Conservation (phyloP, 2,888 invertebrate genomes). For the Ormyrus nitidulus region DNA sequence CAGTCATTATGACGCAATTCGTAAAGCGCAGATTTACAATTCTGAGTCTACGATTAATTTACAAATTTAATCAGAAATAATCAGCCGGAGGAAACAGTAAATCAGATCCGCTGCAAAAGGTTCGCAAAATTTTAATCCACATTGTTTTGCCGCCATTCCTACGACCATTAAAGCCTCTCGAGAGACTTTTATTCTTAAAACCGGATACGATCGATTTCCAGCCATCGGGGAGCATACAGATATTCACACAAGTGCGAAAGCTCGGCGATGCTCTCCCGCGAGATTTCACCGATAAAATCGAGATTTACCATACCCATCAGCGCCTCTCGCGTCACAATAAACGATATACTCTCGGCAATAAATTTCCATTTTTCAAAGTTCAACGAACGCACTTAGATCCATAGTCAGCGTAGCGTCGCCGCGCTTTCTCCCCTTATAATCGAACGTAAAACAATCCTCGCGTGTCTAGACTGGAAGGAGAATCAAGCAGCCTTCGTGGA, state of each 20-base stretch:
- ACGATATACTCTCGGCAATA: neutral
- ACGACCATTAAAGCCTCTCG: too few relatives aligned
- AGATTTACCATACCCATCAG: neutral
- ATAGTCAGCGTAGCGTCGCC: neutral
- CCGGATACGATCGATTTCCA: neutral
- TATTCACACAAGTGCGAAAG: slow-evolving; percentile 11
- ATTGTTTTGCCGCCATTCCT: too few relatives aligned
- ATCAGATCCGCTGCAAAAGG: too few relatives aligned
- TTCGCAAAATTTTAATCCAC: too few relatives aligned
- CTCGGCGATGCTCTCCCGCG: neutral
- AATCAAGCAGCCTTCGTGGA: slow-evolving; percentile 20
- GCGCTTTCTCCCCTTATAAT: slow-evolving; percentile 52
- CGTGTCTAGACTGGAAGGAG: slow-evolving; percentile 17
- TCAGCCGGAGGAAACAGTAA: too few relatives aligned
- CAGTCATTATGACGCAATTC: too few relatives aligned
- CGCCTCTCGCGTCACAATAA: neutral
- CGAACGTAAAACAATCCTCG: slow-evolving; percentile 41
- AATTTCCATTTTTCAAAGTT: slow-evolving; percentile 43
- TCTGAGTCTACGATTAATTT: too few relatives aligned
- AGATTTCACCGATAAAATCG: slow-evolving; percentile 21
- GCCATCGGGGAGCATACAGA: neutral
- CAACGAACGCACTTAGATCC: slow-evolving; percentile 37
- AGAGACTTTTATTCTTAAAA: neutral
- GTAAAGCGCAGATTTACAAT: too few relatives aligned
- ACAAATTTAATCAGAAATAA: too few relatives aligned